Base-by-base conservation (phyloP, 2,888 invertebrate species). In the Caenorhabditis drosophilae region DNA sequence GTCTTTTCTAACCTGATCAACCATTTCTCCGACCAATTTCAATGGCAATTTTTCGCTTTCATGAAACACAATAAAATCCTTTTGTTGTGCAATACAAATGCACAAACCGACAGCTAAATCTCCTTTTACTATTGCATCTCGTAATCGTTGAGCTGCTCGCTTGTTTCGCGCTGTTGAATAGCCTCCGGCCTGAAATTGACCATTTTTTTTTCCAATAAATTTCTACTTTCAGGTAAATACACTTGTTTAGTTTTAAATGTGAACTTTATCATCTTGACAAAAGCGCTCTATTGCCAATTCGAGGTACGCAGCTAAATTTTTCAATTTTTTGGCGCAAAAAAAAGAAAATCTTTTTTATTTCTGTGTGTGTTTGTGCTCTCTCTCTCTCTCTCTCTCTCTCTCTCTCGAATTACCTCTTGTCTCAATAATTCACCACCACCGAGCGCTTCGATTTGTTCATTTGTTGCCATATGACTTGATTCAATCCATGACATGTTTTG, bases 401-500 rank as follows among this genome's bases (percentile, higher is more conserved):
- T n/a, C n/a, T n/a, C n/a, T n/a, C n/a, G n/a, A 22, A 26, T 42
- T 49, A 92, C 93, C 89, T 98, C 97, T 79, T 92, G 91, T 83
- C 92, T 90, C 2, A 98, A 87, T 47, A 95, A 86, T 86, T 98
- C 97, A 0, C 98, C 98, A 9, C 98, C 98, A 53, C 92, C 90
- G 90, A 97, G 91, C 0, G 97, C 96, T 83, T 93, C 93, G 53
- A 98, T 86, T 84, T 99, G 97, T 81, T 97, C 96, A 22, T 90
- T 88, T 0, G 97, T 98, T 88, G 96, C 90, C 85, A 95, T 95
- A 84, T 95, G 94, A 0, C 91, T 91, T 0, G 95, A 91, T 86
- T 99, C 98, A 54, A 98, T 93, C 1, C 98, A 98, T 0, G 95
- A 93, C 97, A 99, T 98, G 87, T 96, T 97, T 86, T 95, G 93